Percentiles rank a stretch among this genome's conserved stretches.
Evolutionary conservation across 2,113 vertebrate genomes (phyloP).

Genomic region (Corythornis madagascariensis): DNA sequence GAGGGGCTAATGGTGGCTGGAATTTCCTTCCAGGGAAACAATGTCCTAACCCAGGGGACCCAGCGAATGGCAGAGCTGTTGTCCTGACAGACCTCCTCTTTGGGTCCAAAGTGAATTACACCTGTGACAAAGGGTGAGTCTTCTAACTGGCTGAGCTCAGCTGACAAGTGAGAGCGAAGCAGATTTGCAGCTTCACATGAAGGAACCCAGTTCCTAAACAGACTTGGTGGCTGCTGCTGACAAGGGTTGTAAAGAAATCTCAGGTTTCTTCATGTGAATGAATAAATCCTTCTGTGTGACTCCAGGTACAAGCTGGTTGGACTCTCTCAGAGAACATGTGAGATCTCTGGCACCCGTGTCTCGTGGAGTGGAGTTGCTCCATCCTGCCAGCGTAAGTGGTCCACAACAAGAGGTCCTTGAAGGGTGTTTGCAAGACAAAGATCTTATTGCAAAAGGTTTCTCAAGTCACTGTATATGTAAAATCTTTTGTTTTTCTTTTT

Average conservation of each 20-base stretch:
- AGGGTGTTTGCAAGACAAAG: neutral
- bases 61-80: slow-evolving; percentile 19
- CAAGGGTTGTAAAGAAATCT: neutral
- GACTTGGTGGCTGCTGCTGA: neutral
- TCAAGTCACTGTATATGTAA: neutral
- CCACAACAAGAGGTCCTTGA: neutral
- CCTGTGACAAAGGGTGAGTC: slow-evolving; percentile 72
- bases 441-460: neutral
- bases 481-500: neutral
- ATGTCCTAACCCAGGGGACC: slow-evolving; percentile 59
- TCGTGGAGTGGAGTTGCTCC: slow-evolving; percentile 41
- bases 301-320: slow-evolving; percentile 47
- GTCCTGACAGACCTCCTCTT: slow-evolving; percentile 20
- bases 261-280: neutral
- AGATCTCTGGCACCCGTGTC: slow-evolving; percentile 19
- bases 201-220: neutral
- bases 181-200: neutral
- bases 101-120: slow-evolving; percentile 52
- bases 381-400: slow-evolving; percentile 46
- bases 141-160: neutral
- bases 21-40: slow-evolving; percentile 41
- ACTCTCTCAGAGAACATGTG: slow-evolving; percentile 24
- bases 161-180: neutral
- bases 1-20: neutral
- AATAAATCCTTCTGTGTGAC: neutral